Evolutionary conservation across 2,113 vertebrate genomes (phyloP).

Genomic region (Tyrannus savana): DNA sequence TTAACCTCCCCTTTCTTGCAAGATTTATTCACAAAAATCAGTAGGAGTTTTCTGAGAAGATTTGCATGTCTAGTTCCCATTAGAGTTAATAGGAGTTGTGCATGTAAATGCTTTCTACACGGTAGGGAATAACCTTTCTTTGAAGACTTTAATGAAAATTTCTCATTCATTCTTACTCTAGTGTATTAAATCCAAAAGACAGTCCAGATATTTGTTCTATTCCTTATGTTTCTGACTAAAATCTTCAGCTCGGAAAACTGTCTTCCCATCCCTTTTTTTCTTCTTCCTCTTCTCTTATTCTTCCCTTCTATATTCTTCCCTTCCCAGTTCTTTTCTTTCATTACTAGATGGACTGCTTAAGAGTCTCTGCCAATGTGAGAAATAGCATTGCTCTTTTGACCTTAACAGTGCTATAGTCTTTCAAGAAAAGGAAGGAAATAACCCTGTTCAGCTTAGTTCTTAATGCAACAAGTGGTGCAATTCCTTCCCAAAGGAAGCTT

Average conservation of each 20-base stretch:
- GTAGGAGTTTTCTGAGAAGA: constrained; percentile 6
- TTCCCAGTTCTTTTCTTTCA: neutral
- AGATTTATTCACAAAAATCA: neutral
- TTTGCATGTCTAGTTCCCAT: constrained; percentile 9
- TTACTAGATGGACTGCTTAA: neutral
- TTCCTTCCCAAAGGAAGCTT: neutral
- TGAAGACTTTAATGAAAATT: constrained; percentile 21
- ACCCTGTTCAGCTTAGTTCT: neutral
- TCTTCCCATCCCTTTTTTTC: neutral
- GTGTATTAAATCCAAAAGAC: neutral
- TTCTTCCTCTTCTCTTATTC: neutral
- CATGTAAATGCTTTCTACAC: neutral
- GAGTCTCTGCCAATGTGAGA: neutral
- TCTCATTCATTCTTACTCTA: neutral
- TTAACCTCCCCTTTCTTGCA: constrained; percentile 1
- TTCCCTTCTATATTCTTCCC: neutral
- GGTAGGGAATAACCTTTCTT: neutral
- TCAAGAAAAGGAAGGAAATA: neutral
- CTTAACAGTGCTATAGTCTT: neutral
- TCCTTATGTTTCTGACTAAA: neutral
- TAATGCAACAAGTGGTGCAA: neutral
- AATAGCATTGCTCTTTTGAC: neutral
- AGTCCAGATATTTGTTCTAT: neutral
- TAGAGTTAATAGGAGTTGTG: neutral
- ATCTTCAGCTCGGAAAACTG: neutral